Evolutionary conservation across 2,113 vertebrate genomes (phyloP), one percentile per base, ranked within the genome.

Genomic region (Atrichornis clamosus): DNA sequence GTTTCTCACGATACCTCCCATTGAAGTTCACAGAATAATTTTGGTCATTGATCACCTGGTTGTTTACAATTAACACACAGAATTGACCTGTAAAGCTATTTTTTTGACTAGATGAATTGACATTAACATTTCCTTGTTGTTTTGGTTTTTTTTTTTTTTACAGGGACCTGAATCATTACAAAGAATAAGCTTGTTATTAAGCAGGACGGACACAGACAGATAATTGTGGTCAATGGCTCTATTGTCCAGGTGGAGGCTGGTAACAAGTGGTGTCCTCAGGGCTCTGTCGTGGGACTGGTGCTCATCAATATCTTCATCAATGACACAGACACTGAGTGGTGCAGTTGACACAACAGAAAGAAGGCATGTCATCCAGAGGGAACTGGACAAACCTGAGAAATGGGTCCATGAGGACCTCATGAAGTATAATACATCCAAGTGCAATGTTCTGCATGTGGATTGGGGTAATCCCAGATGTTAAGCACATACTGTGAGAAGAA

Each of bases 181-280:
- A 89, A 63, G 21, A 9, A 24, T 56, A 33, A 26, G 3, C 6
- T 60, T 59, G 9, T 58, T 59, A 26, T 42, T 44, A 22, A 50
- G 5, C 44, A 37, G 26, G 32, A 15, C 42, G 37, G 26, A 42
- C 23, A 3, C 21, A 68, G 32, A 2, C 44, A 50, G 44, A 50
- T 65, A 37, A 37, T 37, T 0, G 0, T 37, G 7, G 22, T 33
- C 37, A 37, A 8, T 50, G 37, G 4, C 22, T 58, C 10, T 44
- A 3, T 16, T 16, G 50, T 50, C 22, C 22, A 44, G 35, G 27
- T 49, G 22, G 18, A 28, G 14, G 6, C 22, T 37, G 23, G 18
- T 9, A 42, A 37, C 3, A 2, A 32, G 21, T 37, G 50, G 15
- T 20, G 21, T 37, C 27, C 37, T 65, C 59, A 16, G 22, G 27